A percentile compares a stretch with the other conserved stretches of the same genome.
These are phyloP conservation scores for Gavia stellata DNA, from an alignment of 2,113 vertebrate species.

Conservation along the genomic window DNA sequence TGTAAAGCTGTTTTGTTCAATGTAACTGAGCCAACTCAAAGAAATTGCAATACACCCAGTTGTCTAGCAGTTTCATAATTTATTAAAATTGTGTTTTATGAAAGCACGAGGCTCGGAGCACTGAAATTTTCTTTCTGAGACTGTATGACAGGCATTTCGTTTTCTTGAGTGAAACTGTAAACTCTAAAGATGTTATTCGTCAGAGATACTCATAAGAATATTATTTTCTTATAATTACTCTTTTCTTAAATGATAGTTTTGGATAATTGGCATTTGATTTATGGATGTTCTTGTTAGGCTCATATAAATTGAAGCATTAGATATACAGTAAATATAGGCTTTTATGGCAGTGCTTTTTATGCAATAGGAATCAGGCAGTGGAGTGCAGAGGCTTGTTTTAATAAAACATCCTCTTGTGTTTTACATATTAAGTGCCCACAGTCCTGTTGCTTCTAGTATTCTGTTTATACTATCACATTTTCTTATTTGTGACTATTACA, in stretches of 20 bases:
- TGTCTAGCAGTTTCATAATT: background rate
- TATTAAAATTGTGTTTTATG: background rate
- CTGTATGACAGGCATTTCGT: background rate
- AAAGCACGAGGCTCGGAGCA: background rate
- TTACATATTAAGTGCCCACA: background rate
- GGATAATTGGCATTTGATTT: background rate
- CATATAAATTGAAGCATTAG: background rate
- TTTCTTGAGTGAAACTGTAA: background rate
- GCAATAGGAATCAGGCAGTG: background rate
- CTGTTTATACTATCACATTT: background rate
- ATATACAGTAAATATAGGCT: background rate
- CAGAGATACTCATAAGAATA: background rate
- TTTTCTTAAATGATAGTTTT: background rate
- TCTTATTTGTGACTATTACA: background rate
- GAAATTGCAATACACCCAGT: background rate
- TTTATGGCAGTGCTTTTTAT: background rate
- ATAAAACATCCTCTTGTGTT: background rate
- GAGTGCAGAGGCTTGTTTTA: background rate
- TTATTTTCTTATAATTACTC: background rate
- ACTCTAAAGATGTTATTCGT: background rate
- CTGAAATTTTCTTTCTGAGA: background rate
- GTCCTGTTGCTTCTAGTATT: background rate
- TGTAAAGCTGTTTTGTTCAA: background rate
- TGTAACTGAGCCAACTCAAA: background rate
- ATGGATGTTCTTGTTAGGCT: background rate